Evolutionary conservation across 2,888 invertebrate genomes (phyloP), one percentile per base, ranked within the genome.

Genomic region (Strigamia maritima): DNA sequence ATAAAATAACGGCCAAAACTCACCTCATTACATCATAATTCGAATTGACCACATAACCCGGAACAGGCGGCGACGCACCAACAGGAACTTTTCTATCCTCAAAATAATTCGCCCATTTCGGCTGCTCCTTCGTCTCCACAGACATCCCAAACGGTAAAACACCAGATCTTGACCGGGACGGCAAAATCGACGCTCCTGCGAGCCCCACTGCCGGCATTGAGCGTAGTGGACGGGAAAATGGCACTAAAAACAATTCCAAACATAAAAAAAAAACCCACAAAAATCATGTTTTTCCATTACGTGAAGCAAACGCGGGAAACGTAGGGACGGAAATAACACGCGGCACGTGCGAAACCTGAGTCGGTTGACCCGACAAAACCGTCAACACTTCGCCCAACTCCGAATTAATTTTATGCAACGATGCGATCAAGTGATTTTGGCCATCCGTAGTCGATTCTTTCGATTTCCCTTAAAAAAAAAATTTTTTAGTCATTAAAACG

Each of bases 381-480:
- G 22, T 75, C 12, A 75, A 28, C 4, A 75, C 75, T 22, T 75
- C 26, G 7, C 75, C 75, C 24, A 75, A 75, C 26, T 75, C 75
- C 10, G 26, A 26, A n/a, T 75, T 75, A 75, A 75, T 75, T 28
- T 28, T 24, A 28, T 26, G 75, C 24, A 75, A 28, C 8, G 75
- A 75, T 7, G 22, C 26, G 10, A 75, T 26, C 6, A 75, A n/a
- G 6, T 75, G 75, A 14, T 8, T 40, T 40, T 40, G 40, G 8
- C 40, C 40, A 14, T 14, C 40, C 14, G 40, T 40, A 10, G 40
- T 40, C 14, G 40, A 40, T 14, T 40, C 40, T 14, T 40, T 40
- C 14, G 40, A 14, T 40, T 40, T 40, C 14, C 40, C 40, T 40
- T 8, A 10, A 14, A 40, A 40, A 10, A 40, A 10, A 10, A 40